A percentile compares a stretch with the other conserved stretches of the same genome.
These are phyloP conservation scores for Ceratitis capitata DNA, from an alignment of 1,140 invertebrate species.

Conservation along the genomic window DNA sequence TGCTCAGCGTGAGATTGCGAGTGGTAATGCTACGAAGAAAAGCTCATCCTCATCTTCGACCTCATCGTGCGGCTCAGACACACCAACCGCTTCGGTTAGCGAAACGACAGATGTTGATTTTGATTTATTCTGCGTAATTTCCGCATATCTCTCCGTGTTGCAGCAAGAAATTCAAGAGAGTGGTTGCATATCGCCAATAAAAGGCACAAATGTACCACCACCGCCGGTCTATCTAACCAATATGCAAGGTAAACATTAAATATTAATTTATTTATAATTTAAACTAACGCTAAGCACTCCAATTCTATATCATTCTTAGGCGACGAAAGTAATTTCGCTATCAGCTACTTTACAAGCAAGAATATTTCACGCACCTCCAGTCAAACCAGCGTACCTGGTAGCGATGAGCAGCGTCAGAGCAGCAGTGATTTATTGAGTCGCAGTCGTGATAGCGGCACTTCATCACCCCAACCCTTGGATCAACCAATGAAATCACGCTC, in stretches of 20 bases:
- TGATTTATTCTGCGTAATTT: constrained; percentile 63
- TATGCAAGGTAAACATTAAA: constrained; percentile 45
- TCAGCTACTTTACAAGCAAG: constrained; percentile 59
- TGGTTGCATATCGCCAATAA: constrained; percentile 64
- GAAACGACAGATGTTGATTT: constrained; percentile 52
- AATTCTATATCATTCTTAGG: constrained; percentile 9
- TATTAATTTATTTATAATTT: not conserved
- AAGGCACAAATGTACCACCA: constrained; percentile 64
- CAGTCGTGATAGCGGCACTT: constrained; percentile 62
- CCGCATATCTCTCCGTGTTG: constrained; percentile 62
- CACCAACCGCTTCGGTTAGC: constrained; percentile 7
- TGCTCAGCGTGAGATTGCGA: constrained; percentile 12
- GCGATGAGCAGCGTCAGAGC: constrained; percentile 52
- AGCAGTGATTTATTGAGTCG: constrained; percentile 54
- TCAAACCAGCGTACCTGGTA: constrained; percentile 61
- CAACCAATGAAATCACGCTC: constrained; percentile 38
- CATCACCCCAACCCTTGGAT: constrained; percentile 58
- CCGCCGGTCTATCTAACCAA: constrained; percentile 64
- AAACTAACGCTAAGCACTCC: not conserved
- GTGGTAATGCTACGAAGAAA: constrained; percentile 1
- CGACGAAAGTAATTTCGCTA: constrained; percentile 42
- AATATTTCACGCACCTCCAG: constrained; percentile 63
- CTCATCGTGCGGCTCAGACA: not conserved
- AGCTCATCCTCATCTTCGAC: not conserved
- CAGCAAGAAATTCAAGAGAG: constrained; percentile 65